Percentiles rank a stretch among this genome's conserved stretches.
Conservation (phyloP, 2,113 vertebrate genomes). For the Cavia porcellus region DNA sequence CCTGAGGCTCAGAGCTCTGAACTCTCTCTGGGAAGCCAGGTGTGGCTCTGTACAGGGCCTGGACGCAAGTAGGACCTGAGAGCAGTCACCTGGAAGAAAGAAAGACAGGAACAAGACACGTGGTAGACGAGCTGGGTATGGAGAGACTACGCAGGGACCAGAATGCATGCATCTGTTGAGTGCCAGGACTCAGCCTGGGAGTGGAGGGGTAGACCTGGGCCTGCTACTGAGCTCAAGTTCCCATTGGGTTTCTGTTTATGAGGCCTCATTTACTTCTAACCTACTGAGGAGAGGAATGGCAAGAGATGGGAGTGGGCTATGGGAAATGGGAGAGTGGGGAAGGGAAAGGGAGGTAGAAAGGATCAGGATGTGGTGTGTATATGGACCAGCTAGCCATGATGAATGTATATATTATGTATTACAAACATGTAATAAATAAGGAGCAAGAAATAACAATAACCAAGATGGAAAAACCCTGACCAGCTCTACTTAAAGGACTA, state of each 20-base stretch:
- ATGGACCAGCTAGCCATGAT: background rate
- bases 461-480: background rate
- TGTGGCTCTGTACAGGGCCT: background rate
- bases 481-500: background rate
- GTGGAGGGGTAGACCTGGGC: background rate
- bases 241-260: background rate
- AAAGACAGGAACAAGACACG: background rate
- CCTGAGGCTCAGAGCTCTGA: background rate
- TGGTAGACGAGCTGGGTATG: rapidly evolving
- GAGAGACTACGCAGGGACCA: background rate
- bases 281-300: background rate
- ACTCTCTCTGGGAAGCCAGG: background rate
- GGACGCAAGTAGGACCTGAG: background rate
- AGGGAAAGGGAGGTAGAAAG: background rate
- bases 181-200: background rate
- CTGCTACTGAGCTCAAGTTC: background rate
- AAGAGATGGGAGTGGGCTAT: background rate
- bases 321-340: background rate
- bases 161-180: background rate
- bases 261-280: background rate
- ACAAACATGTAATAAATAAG: background rate
- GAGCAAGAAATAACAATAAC: background rate
- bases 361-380: background rate
- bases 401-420: background rate
- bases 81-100: background rate